Evolutionary conservation across 2,888 invertebrate genomes (phyloP).

Genomic region (Eupithecia vulgata): DNA sequence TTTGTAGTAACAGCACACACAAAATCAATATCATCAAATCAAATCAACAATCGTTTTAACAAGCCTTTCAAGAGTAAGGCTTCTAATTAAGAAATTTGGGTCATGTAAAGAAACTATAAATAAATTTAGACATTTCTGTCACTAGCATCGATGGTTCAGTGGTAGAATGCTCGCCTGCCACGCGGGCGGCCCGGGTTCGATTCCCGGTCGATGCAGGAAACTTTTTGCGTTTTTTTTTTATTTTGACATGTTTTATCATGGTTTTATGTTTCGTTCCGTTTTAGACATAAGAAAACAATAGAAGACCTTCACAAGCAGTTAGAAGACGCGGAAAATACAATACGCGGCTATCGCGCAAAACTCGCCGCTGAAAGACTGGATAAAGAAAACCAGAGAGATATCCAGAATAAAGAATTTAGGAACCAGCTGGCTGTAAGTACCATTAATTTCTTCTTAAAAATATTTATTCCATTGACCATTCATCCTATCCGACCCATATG

Average conservation of each 20-base stretch:
- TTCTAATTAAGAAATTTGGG: slow-evolving; percentile 14
- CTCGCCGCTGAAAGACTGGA: slow-evolving; percentile 76
- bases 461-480: neutral
- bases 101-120: slow-evolving; percentile 8
- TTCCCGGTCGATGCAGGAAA: slow-evolving; percentile 78
- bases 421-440: slow-evolving; percentile 66
- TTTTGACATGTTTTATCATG: neutral
- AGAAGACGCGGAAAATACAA: slow-evolving; percentile 72
- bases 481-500: no score
- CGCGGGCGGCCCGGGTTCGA: slow-evolving; percentile 83
- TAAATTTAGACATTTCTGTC: rapidly evolving
- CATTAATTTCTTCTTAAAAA: neutral
- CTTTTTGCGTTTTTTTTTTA: slow-evolving; percentile 51
- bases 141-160: slow-evolving; percentile 84
- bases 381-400: slow-evolving; percentile 73
- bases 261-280: neutral
- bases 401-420: slow-evolving; percentile 71
- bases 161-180: slow-evolving; percentile 85
- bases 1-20: neutral
- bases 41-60: no score
- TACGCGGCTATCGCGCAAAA: slow-evolving; percentile 74
- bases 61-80: no score
- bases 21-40: no score
- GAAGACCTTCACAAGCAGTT: slow-evolving; percentile 74
- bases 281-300: slow-evolving; percentile 74